Conservation (phyloP, 2,113 vertebrate species). For the Lota lota region DNA sequence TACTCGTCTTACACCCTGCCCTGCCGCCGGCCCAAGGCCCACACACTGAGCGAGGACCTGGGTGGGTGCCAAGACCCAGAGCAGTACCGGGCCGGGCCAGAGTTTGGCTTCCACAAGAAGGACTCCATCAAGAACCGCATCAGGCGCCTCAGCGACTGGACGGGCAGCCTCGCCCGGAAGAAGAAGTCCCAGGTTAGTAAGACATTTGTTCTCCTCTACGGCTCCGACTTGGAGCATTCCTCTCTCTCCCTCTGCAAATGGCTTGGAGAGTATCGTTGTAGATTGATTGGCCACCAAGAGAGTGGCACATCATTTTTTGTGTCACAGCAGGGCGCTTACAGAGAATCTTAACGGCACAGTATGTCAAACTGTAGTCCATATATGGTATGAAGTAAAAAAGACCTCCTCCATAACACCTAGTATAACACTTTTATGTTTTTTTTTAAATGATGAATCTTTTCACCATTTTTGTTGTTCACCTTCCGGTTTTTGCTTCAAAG, state of each 20-base stretch:
- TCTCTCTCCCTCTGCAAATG: too few relatives aligned
- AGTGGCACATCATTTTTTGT: background rate
- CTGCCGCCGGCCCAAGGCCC: conserved; percentile 81
- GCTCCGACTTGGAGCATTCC: too few relatives aligned
- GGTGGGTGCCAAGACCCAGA: conserved; percentile 35
- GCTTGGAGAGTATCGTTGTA: background rate
- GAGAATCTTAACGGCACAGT: conserved; percentile 18
- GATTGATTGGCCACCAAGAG: background rate
- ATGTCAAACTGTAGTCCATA: conserved; percentile 22
- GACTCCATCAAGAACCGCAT: conserved; percentile 86
- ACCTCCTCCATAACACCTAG: too few relatives aligned
- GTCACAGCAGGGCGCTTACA: conserved; percentile 28
- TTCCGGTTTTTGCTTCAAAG: conserved; percentile 19
- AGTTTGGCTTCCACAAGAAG: conserved; percentile 79
- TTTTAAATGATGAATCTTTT: too few relatives aligned
- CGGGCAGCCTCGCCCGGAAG: conserved; percentile 90
- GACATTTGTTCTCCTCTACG: too few relatives aligned
- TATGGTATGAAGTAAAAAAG: too few relatives aligned
- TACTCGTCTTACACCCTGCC: conserved; percentile 92
- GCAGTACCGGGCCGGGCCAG: conserved; percentile 53
- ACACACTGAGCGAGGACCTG: conserved; percentile 41
- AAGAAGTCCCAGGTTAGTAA: conserved; percentile 85
- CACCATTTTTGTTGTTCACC: background rate
- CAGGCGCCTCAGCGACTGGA: conserved; percentile 93
- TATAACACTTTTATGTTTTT: background rate